Evolutionary conservation across 2,888 invertebrate genomes (phyloP).

Genomic region (Pyrrhia umbra): DNA sequence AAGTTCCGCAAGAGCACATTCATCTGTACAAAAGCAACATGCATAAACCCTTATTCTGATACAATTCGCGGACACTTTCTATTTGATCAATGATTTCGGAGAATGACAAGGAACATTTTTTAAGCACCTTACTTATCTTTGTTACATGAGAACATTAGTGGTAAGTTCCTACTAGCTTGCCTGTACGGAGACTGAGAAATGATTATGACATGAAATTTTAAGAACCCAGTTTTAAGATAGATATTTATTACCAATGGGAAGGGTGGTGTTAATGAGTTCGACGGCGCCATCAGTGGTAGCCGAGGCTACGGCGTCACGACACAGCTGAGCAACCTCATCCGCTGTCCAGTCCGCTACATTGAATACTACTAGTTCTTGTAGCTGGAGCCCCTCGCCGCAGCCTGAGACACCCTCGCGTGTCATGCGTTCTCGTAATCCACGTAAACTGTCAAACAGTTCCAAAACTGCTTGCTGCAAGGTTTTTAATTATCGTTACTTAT

Average conservation of each 20-base stretch:
- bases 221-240: not conserved
- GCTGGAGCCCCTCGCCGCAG: conserved; percentile 71
- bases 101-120: not conserved
- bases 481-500: not conserved
- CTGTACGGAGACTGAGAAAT: not conserved
- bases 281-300: conserved; percentile 70
- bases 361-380: conserved; percentile 80
- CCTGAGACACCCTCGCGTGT: conserved; percentile 73
- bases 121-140: not conserved
- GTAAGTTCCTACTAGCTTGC: too few species aligned
- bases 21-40: conserved; percentile 69
- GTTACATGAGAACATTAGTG: too few species aligned
- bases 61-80: not conserved
- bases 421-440: conserved; percentile 78
- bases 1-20: conserved; percentile 74
- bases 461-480: conserved; percentile 80
- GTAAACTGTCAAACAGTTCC: conserved; percentile 78
- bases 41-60: too few species aligned
- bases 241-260: conserved; percentile 74
- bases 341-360: conserved; percentile 85
- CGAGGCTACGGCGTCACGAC: conserved; percentile 74
- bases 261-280: conserved; percentile 72
- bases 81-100: not conserved
- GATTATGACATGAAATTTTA: too few species aligned
- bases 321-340: conserved; percentile 81